Evolutionary conservation across 2,113 vertebrate genomes (phyloP).

Genomic region (Otocyon megalotis): DNA sequence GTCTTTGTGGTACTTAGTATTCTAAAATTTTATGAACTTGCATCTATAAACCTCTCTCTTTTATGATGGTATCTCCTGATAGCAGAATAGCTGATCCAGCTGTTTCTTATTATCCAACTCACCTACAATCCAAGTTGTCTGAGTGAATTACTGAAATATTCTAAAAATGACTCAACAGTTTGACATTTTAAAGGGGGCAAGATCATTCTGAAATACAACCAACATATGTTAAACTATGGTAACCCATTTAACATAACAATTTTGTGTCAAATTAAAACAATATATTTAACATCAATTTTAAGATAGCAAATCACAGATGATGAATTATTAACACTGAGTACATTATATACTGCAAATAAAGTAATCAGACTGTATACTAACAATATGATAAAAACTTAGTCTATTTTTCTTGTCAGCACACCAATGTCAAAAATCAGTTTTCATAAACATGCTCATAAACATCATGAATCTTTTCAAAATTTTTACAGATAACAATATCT

Average conservation of each 20-base stretch:
- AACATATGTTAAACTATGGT: slow-evolving; percentile 69
- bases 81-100: neutral
- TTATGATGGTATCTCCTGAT: slow-evolving; percentile 12
- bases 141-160: slow-evolving; percentile 54
- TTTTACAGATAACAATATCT: neutral
- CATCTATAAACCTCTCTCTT: neutral
- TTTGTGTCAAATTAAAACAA: slow-evolving; percentile 47
- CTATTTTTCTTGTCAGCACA: neutral
- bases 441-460: neutral
- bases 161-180: slow-evolving; percentile 40
- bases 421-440: neutral
- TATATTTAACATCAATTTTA: slow-evolving; percentile 34
- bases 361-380: neutral
- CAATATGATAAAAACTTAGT: neutral
- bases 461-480: neutral
- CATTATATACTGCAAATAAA: neutral
- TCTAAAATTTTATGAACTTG: neutral
- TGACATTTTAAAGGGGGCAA: slow-evolving; percentile 66
- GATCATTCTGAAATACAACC: slow-evolving; percentile 70
- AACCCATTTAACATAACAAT: slow-evolving; percentile 53
- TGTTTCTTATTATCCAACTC: slow-evolving; percentile 58
- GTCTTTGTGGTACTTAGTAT: neutral
- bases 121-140: slow-evolving; percentile 56
- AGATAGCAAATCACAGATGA: slow-evolving; percentile 35
- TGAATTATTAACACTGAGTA: neutral